Evolutionary conservation across 2,113 vertebrate genomes (phyloP).

Genomic region (Notothenia rossii): DNA sequence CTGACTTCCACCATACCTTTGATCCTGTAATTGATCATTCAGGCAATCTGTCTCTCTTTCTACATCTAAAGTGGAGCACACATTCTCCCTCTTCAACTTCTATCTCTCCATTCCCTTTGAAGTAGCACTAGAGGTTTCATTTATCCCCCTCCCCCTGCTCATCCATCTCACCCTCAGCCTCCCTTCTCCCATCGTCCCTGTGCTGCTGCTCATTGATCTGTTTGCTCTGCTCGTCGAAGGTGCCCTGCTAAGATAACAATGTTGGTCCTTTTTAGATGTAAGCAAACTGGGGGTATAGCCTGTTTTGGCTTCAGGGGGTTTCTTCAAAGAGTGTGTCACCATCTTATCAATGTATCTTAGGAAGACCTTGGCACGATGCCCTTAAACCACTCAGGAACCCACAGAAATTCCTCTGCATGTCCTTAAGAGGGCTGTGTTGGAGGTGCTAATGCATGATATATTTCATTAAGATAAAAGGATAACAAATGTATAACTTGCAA

Average conservation of each 20-base stretch:
- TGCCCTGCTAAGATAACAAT: constrained; percentile 44
- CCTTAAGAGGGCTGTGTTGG: background rate
- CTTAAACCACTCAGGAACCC: constrained; percentile 7
- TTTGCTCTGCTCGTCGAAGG: constrained; percentile 39
- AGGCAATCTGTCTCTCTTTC: constrained; percentile 49
- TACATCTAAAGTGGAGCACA: constrained; percentile 38
- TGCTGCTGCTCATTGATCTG: constrained; percentile 57
- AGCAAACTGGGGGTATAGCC: constrained; percentile 34
- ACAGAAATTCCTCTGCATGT: constrained; percentile 6
- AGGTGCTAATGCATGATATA: background rate
- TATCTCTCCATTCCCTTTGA: constrained; percentile 67
- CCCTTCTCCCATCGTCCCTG: constrained; percentile 31
- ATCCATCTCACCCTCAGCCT: constrained; percentile 47
- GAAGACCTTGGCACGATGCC: background rate
- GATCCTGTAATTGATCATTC: constrained; percentile 71
- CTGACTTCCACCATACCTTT: constrained; percentile 56
- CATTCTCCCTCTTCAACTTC: constrained; percentile 45
- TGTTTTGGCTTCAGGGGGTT: constrained; percentile 11
- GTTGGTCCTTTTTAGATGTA: constrained; percentile 22
- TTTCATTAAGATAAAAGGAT: background rate
- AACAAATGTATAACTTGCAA: constrained; percentile 2
- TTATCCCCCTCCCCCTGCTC: constrained; percentile 30
- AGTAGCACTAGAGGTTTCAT: constrained; percentile 60
- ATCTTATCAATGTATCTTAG: constrained; percentile 34
- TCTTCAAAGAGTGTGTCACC: constrained; percentile 42